Evolutionary conservation across 1,140 invertebrate species (phyloP), one percentile per base, ranked within the genome.

Genomic region (Orius insidiosus): DNA sequence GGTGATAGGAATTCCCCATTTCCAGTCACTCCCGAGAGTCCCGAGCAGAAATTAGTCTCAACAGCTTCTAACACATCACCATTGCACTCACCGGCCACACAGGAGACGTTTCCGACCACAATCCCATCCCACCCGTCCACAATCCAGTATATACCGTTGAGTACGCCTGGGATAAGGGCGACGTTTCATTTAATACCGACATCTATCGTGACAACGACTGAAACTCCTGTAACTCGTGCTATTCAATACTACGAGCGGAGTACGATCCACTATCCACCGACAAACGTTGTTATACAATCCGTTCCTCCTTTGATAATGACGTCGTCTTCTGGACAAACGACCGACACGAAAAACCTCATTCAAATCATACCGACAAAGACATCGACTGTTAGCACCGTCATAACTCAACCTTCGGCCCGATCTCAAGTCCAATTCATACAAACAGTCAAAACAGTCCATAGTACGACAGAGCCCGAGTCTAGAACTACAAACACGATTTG

Each of bases 241-340:
- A 47, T 51, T n/a, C n/a, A n/a, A 15, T 32, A 45, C n/a, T 51
- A 51, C 16, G 46, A 48, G 31, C 24, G 48, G 9, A 49, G 48
- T 14, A 58, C 55, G n/a, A 52, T 58, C 11, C 57, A 58, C 49
- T 56, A 58, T 45, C 57, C 53, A 7, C 54, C 57, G 6, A 54
- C 53, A 37, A 50, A 54, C 11, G 53, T 57, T 15, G 50, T 58
- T 18, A 50, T 58, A 10, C 57, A 54, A 31, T 54, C 53, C 6
- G 53, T 54, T 5, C 54, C 51, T 41, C 57, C 46, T 45, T 52
- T 54, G 8, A 50, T 58, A 10, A 52, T 58, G 40, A 54, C 56
- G 30, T 54, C 55, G 5, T 53, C 46, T 19, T 53, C 55, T 5
- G 36, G 47, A 50, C 47, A 47, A 16, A 50, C 50, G 5, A 36